Evolutionary conservation across 2,113 vertebrate genomes (phyloP).

Genomic region (Tricholaema leucomelas): DNA sequence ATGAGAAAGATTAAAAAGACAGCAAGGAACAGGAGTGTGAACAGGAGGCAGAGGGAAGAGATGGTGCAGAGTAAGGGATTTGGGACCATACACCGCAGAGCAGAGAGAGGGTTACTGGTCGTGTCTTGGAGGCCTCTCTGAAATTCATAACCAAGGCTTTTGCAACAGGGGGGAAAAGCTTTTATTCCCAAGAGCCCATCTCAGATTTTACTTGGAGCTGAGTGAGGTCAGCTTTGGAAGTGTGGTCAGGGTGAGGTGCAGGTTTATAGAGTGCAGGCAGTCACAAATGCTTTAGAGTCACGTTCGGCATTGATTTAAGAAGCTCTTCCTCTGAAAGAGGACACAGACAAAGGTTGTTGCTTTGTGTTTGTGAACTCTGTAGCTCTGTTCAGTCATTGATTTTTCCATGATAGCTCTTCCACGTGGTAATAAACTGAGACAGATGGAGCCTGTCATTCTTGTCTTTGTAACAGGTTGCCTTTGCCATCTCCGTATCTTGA

Average conservation of each 20-base stretch:
- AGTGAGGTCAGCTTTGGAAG: background rate
- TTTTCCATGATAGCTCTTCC: conserved; percentile 17
- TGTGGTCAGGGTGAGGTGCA: background rate
- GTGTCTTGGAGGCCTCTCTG: background rate
- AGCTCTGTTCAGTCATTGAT: conserved; percentile 16
- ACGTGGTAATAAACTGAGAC: conserved; percentile 20
- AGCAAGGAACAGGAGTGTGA: background rate
- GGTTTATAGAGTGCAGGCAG: background rate
- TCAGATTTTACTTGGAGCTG: background rate
- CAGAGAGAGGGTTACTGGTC: background rate
- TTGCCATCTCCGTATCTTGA: background rate
- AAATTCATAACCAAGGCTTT: background rate
- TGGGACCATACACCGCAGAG: background rate
- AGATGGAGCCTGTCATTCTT: conserved; percentile 54
- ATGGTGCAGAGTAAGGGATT: background rate
- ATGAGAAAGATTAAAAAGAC: background rate
- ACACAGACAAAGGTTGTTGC: background rate
- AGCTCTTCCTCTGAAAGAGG: background rate
- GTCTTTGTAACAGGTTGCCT: conserved; percentile 47
- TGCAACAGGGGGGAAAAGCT: background rate
- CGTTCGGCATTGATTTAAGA: background rate
- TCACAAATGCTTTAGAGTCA: background rate
- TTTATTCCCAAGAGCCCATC: background rate
- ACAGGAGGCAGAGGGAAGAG: background rate
- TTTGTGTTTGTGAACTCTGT: background rate